These are phyloP conservation scores for Staurois parvus DNA, from an alignment of 2,797 vertebrate genomes.

Conservation along the genomic window DNA sequence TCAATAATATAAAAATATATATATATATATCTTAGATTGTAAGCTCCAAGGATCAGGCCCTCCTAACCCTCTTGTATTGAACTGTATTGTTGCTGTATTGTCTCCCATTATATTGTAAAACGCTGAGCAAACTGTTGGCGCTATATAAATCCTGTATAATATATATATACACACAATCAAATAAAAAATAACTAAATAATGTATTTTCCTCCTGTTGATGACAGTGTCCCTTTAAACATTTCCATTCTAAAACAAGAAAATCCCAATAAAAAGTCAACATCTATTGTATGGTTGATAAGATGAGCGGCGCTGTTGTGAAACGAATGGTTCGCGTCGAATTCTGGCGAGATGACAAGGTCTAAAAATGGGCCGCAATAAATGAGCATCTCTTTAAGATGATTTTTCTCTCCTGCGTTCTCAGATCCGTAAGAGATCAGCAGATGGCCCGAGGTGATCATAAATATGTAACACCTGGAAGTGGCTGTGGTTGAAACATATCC, in stretches of 20 bases:
- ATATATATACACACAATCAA: too few species aligned
- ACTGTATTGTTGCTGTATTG: too few species aligned
- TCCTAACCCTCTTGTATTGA: too few species aligned
- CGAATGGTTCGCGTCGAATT: constrained; percentile 35
- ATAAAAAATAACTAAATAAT: too few species aligned
- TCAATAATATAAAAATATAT: too few species aligned
- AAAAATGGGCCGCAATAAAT: constrained; percentile 63
- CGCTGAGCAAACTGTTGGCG: too few species aligned
- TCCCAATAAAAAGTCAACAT: not conserved
- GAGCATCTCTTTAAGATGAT: constrained; percentile 61
- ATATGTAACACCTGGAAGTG: constrained; percentile 65
- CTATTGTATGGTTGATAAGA: not conserved
- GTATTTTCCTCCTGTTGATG: not conserved
- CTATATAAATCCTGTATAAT: too few species aligned
- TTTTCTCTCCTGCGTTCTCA: constrained; percentile 65
- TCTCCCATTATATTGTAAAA: too few species aligned
- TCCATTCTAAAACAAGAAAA: not conserved
- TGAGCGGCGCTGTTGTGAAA: not conserved
- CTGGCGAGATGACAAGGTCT: constrained; percentile 61
- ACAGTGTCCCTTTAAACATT: not conserved
- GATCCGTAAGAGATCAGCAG: constrained; percentile 66
- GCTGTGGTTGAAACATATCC: constrained; percentile 64
- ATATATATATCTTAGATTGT: too few species aligned
- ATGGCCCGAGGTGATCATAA: constrained; percentile 71
- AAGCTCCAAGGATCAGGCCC: too few species aligned